Evolutionary conservation across 2,888 invertebrate species (phyloP), one percentile per base, ranked within the genome.

Genomic region (Sabellastarte sp.): DNA sequence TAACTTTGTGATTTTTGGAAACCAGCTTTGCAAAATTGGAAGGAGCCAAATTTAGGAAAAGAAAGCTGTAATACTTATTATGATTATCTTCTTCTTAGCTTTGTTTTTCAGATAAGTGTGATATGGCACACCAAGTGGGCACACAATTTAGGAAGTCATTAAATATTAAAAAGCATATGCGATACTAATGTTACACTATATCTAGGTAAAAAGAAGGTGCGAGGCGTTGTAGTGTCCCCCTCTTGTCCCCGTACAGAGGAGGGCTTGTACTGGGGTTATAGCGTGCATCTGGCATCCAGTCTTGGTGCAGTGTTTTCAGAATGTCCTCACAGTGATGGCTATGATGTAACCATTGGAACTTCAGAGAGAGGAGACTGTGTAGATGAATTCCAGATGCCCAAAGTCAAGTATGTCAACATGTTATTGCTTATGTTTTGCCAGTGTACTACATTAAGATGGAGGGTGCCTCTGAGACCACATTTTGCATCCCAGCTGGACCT

Each of bases 211-310:
- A n/a, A 41, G 20, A 62, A 64, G 53, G 15, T 61, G 24, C 52
- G 50, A 31, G 98, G 73, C 10, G 30, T n/a, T 4, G 67, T 71
- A 10, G 96, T 97, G 0, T 88, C 93, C 33, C 91, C 96, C 0
- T 86, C 87, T 50, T 87, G 89, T 63, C 97, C 98, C 0, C 87
- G 90, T 71, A 88, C 88, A 3, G 90, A 93, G 80, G 89, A 89
- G 0, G 95, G 93, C 1, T 87, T 91, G 15, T 98, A 98, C 83
- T 99, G 98, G 98, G 99, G 99, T 1, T 99, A 99, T 79, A 89
- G 88, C 61, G 95, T 98, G 0, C 87, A 95, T 76, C 87, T 96
- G 72, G 97, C 95, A 0, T 88, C 89, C 70, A 90, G 90, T 66
- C 83, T 98, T 24, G 89, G 91, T 29, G 89, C 92, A 80, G 89